Evolutionary conservation across 2,888 invertebrate genomes (phyloP), one percentile per base, ranked within the genome.

Genomic region (Sesia apiformis): DNA sequence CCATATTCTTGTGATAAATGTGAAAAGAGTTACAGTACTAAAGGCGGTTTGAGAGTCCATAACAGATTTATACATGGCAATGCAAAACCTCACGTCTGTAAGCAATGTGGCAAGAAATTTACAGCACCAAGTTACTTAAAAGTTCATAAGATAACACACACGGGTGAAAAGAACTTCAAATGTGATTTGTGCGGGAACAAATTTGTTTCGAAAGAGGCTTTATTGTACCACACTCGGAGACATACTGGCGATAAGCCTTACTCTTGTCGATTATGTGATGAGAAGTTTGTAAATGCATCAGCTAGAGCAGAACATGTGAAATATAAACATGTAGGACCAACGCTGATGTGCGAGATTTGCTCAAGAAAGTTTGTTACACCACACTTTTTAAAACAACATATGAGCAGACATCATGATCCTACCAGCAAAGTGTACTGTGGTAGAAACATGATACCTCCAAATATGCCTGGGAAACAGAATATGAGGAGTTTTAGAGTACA

Each of bases 191-290:
- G 89, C 60, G 63, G 63, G 0, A 70, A 73, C 39, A 77, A 69
- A 52, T 87, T 87, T 74, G 88, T 87, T 0, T 77, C 87, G 0
- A 87, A 85, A 61, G 88, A 85, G 54, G 87, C 89, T 0, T 63
- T 89, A 7, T 53, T 86, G 49, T 89, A 88, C 54, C 89, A 89
- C 49, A 84, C 78, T 0, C 65, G 89, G 52, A 67, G 86, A 39
- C 89, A 89, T 57, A 88, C 87, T 0, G 89, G 89, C 0, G 89
- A 88, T 57, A 84, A 81, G 54, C 88, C 88, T 1, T 89, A 84
- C 41, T 71, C 72, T 7, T 89, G 88, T 58, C 76, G 80, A 8
- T 56, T 72, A 40, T 89, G 88, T 52, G 66, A 68, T 56, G 84
- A 87, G 54, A 78, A 64, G 57, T 89, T 88, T 69, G 85, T 89